phyloP scores from a whole-genome alignment of 2,113 vertebrate genomes.

The Regulus satrapa region DNA sequence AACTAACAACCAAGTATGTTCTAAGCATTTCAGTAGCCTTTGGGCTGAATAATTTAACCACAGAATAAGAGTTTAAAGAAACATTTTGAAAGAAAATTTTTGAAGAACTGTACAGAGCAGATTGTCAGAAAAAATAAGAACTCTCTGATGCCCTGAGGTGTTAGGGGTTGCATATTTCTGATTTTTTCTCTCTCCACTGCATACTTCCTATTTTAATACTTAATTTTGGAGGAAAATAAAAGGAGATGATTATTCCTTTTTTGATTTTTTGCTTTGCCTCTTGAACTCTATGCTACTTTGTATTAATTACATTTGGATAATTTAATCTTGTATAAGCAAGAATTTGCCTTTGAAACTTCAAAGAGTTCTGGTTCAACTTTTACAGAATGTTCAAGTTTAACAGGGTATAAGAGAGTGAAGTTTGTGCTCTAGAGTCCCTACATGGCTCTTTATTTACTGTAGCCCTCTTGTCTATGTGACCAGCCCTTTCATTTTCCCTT shows the following conservation, averaged over 20 bases:
- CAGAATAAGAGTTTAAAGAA: too few species aligned
- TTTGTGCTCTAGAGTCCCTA: neutral
- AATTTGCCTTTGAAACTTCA: neutral
- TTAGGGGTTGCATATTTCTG: neutral
- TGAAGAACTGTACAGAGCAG: neutral
- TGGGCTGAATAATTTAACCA: neutral
- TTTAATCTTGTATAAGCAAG: neutral
- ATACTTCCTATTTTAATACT: neutral
- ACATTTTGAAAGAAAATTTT: neutral
- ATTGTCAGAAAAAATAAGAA: neutral
- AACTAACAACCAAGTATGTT: neutral
- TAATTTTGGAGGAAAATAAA: neutral
- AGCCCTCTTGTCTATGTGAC: neutral
- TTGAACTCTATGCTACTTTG: neutral
- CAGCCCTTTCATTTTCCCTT: neutral
- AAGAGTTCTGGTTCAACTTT: neutral
- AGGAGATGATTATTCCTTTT: neutral
- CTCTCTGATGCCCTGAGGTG: neutral
- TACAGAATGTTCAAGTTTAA: fast-evolving
- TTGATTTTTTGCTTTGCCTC: neutral
- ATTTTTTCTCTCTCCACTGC: neutral
- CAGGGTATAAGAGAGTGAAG: neutral
- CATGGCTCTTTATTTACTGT: neutral
- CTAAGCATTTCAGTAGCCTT: neutral
- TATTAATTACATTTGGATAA: neutral